Evolutionary conservation across 2,888 invertebrate species (phyloP), one percentile per base, ranked within the genome.

Genomic region (Harmothoe impar): DNA sequence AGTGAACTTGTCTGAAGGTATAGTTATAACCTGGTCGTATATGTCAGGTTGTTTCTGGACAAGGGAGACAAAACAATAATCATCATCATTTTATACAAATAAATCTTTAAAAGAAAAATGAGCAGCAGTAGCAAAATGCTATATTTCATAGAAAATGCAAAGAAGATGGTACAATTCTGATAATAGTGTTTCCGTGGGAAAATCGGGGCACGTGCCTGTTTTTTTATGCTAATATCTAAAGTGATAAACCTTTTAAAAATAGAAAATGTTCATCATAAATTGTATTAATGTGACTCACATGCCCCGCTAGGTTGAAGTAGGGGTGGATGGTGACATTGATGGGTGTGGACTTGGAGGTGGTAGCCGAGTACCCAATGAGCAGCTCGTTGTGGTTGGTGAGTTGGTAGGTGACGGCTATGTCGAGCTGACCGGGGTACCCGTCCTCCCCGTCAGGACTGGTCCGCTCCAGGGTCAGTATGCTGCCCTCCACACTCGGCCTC

Each of bases 241-340:
- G n/a, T n/a, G n/a, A n/a, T n/a, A n/a, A n/a, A n/a, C n/a, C n/a
- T n/a, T n/a, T n/a, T n/a, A n/a, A n/a, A n/a, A n/a, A n/a, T n/a
- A n/a, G n/a, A n/a, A n/a, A n/a, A n/a, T n/a, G n/a, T n/a, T n/a
- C n/a, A 43, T 43, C 43, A 43, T 43, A 43, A 43, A 10, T 43
- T 43, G 43, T 7, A n/a, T n/a, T n/a, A 43, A 43, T 3, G 43
- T 43, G 3, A 89, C 95, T 97, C 97, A 54, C 97, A 97, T 97
- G 95, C 15, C 99, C 99, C 88, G 97, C 98, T 72, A 99, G 96
- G 96, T 99, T 99, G 96, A 99, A 99, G 95, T 98, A 99, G 0
- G 98, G 97, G 94, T 98, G 98, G 95, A 98, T 98, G 85, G 98
- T 98, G 90, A 99, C 96, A 95, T 98, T 99, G 91, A 99, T 96